Percentiles rank a stretch among this genome's conserved stretches.
Conservation (phyloP, 2,888 invertebrate genomes). For the Amblyjoppa fuscipennis region DNA sequence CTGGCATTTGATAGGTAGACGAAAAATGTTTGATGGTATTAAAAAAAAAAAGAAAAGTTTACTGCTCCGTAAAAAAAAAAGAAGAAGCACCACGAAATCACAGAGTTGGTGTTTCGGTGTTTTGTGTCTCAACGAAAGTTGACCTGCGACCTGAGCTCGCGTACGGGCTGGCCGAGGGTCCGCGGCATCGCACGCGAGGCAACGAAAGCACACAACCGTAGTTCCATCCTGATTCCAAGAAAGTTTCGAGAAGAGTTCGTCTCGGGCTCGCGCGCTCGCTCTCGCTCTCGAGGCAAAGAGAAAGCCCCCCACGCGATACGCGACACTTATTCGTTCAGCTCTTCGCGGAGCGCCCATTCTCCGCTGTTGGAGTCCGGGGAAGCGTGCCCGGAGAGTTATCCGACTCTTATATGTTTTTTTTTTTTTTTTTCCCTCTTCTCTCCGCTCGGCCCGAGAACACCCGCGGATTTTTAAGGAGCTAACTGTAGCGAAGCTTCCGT, state of each 20-base stretch:
- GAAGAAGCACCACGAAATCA: constrained; percentile 1
- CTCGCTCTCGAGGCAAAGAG: constrained; percentile 24
- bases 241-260: constrained; percentile 47
- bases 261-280: neutral
- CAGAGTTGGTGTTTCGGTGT: neutral
- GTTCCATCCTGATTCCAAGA: constrained; percentile 49
- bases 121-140: constrained; percentile 6
- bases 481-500: constrained; percentile 48
- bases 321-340: constrained; percentile 53
- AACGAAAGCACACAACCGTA: constrained; percentile 6
- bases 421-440: constrained; percentile 16
- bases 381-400: constrained; percentile 50
- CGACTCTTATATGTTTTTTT: constrained; percentile 36
- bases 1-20: neutral
- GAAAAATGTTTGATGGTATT: neutral
- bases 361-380: constrained; percentile 36
- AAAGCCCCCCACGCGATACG: constrained; percentile 37
- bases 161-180: neutral
- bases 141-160: constrained; percentile 17
- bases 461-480: constrained; percentile 62
- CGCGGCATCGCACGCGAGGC: constrained; percentile 5
- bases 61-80: neutral
- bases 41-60: neutral
- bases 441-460: constrained; percentile 44
- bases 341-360: constrained; percentile 36